These are phyloP conservation scores for Mellilla xanthometata DNA, from an alignment of 2,888 invertebrate genomes.

Conservation along the genomic window DNA sequence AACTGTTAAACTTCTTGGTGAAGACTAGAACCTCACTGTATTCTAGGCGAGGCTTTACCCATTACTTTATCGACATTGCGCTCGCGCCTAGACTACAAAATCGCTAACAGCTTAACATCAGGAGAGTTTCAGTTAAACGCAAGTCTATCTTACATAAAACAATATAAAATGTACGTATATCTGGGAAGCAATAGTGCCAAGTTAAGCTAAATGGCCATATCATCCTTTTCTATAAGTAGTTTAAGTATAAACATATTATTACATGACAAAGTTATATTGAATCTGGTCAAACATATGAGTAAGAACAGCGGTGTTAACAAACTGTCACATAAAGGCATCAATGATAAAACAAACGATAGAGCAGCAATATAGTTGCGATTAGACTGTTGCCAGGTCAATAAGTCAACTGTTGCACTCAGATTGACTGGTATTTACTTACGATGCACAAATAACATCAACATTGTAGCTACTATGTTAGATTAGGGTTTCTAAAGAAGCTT, in stretches of 20 bases:
- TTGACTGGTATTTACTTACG: slow-evolving; percentile 35
- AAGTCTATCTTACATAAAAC: no score
- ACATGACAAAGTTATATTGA: slow-evolving; percentile 12
- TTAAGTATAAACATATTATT: neutral
- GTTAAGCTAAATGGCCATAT: no score
- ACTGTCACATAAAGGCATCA: slow-evolving; percentile 51
- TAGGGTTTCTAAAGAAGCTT: neutral
- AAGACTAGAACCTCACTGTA: no score
- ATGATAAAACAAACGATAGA: slow-evolving; percentile 34
- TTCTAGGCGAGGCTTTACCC: no score
- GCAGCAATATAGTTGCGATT: slow-evolving; percentile 39
- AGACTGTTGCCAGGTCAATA: slow-evolving; percentile 64
- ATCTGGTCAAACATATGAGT: slow-evolving; percentile 20
- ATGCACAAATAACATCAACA: slow-evolving; percentile 32
- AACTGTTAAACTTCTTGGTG: no score
- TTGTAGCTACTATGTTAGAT: slow-evolving; percentile 21
- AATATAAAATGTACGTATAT: no score
- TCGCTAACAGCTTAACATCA: no score
- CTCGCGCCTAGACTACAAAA: no score
- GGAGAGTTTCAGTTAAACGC: no score
- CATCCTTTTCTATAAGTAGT: no score
- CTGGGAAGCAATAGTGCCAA: no score
- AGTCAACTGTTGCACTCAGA: slow-evolving; percentile 57
- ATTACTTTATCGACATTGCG: no score
- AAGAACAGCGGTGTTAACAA: slow-evolving; percentile 37